phyloP scores from a whole-genome alignment of 35 echinoderm and acorn worm genomes.

The Heliocidaris tuberculata region DNA sequence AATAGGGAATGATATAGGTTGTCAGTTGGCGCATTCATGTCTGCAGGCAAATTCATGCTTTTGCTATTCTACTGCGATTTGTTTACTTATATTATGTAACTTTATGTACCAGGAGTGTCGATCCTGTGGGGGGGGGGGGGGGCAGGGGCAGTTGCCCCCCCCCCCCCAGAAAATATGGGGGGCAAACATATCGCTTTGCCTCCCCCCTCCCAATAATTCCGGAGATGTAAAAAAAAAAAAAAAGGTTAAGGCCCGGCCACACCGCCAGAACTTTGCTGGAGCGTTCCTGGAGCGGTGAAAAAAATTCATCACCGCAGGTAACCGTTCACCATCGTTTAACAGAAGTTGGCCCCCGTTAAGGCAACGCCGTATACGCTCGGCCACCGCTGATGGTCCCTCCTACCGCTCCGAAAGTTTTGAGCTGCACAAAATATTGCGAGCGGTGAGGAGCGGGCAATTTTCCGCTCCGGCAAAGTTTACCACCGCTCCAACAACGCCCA shows the following conservation, averaged over 20 bases:
- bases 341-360: neutral
- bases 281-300: constrained; percentile 32
- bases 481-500: constrained; percentile 35
- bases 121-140: no score
- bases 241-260: constrained; percentile 18
- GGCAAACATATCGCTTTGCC: no score
- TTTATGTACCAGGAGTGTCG: no score
- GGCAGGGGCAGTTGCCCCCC: no score
- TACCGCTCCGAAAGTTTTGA: constrained; percentile 37
- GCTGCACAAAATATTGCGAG: constrained; percentile 36
- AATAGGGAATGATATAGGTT: no score
- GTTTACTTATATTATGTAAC: no score
- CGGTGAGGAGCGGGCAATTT: constrained; percentile 32
- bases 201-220: no score
- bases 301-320: constrained; percentile 30
- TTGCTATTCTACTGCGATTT: no score
- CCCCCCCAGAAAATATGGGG: no score
- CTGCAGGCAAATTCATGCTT: no score
- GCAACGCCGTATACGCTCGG: constrained; percentile 35
- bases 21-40: no score
- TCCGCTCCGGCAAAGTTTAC: constrained; percentile 26
- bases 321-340: constrained; percentile 15
- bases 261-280: constrained; percentile 42
- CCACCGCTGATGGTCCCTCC: constrained; percentile 35
- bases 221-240: no score